These are phyloP conservation scores for Chymomyza costata DNA, from an alignment of 1,140 invertebrate species.

Conservation along the genomic window DNA sequence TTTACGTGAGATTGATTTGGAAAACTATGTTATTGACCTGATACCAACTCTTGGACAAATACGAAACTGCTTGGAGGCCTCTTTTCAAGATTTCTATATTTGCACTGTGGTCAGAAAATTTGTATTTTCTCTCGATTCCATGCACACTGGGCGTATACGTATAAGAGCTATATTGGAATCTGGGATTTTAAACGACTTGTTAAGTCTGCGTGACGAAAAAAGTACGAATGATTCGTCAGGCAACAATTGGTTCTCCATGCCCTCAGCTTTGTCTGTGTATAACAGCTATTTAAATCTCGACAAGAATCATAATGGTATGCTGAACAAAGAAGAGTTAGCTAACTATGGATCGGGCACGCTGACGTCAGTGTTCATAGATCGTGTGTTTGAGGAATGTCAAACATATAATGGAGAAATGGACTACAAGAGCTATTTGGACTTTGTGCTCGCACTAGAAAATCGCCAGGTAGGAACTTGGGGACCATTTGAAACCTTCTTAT, in stretches of 20 bases:
- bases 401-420: conserved; percentile 98
- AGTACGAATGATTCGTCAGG: conserved; percentile 86
- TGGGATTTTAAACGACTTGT: conserved; percentile 92
- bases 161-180: conserved; percentile 94
- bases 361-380: conserved; percentile 93
- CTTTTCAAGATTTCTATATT: conserved; percentile 97
- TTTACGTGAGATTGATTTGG: conserved; percentile 92
- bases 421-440: conserved; percentile 97
- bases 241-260: conserved; percentile 96
- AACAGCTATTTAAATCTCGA: conserved; percentile 96
- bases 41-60: conserved; percentile 93
- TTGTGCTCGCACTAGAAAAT: conserved; percentile 95
- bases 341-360: conserved; percentile 93
- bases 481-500: background rate
- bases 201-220: conserved; percentile 88
- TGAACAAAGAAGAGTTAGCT: conserved; percentile 91
- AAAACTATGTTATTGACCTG: conserved; percentile 95
- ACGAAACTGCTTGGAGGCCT: conserved; percentile 88
- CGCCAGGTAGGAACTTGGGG: conserved; percentile 80
- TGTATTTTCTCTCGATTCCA: conserved; percentile 95
- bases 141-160: conserved; percentile 89
- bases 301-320: conserved; percentile 96
- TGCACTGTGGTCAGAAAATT: conserved; percentile 97
- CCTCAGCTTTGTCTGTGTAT: conserved; percentile 92
- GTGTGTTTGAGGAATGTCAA: conserved; percentile 95